Evolutionary conservation across 2,888 invertebrate genomes (phyloP), one percentile per base, ranked within the genome.

Genomic region (Encarsia formosa): DNA sequence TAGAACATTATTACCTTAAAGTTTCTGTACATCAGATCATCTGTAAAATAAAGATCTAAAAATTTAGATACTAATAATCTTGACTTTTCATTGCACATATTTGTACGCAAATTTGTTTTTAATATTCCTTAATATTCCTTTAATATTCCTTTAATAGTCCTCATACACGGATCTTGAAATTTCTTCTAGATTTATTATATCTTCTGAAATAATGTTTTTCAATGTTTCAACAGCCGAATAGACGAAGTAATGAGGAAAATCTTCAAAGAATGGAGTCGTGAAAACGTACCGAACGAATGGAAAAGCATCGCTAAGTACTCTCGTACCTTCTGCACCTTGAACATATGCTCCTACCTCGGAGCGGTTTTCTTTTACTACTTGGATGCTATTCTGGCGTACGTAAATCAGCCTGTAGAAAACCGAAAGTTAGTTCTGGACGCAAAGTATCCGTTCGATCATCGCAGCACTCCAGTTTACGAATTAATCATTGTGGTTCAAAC

Each of bases 351-450:
- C 5, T 54, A 54, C 19, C 1, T 45, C 8, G 26, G 35, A 9
- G 49, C 53, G 5, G 37, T 23, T 5, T 6, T 37, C 5, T 45
- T 49, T 2, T 54, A 54, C 32, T 54, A 54, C 42, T 49, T 49
- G 31, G 53, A 54, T 16, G 8, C 46, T 5, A 37, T 54, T 24
- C n/a, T 11, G 3, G 15, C 20, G 1, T 54, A 54, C n/a, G 3
- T 54, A 4, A 35, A 26, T 3, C 41, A 37, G 11, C 41, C 49
- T 1, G 4, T 3, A 1, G 49, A 49, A 32, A 6, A 19, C 5
- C 34, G 53, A 31, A 9, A 23, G 20, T 16, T 49, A n/a, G 3
- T 54, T 9, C 42, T 49, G 11, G 22, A 45, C 8, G 26, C 45
- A 3, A 31, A 38, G 23, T 54, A 49, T 46, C 53, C 53, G 11